A percentile compares a stretch with the other conserved stretches of the same genome.
Conservation (phyloP, 2,797 vertebrate species). For the Acanthopagrus latus region DNA sequence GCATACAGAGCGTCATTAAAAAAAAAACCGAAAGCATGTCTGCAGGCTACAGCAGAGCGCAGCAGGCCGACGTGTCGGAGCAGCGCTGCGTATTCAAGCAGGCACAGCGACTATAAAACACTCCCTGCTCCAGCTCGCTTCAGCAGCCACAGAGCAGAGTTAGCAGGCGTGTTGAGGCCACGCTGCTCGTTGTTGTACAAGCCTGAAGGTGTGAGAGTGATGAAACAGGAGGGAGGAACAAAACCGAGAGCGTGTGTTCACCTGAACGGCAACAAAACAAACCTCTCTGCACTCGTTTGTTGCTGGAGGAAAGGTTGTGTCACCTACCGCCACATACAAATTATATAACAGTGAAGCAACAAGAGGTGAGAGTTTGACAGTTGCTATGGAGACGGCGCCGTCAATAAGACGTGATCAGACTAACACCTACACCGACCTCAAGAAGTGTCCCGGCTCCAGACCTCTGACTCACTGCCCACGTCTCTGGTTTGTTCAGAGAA, state of each 20-base stretch:
- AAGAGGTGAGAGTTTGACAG: background rate
- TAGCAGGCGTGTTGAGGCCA: constrained; percentile 22
- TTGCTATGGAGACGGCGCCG: background rate
- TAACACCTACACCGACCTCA: too few species aligned
- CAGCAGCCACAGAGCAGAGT: constrained; percentile 15
- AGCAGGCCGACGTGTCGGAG: background rate
- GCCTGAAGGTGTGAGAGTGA: constrained; percentile 31
- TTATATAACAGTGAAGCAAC: background rate
- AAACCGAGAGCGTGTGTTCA: background rate
- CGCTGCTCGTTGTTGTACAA: constrained; percentile 16
- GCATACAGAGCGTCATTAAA: constrained; percentile 31
- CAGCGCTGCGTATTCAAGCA: background rate
- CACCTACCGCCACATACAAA: background rate
- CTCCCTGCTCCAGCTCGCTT: constrained; percentile 5
- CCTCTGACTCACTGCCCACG: background rate
- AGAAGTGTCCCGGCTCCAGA: background rate
- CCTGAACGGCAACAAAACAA: background rate
- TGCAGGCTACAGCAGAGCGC: constrained; percentile 21
- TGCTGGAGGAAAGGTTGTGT: background rate
- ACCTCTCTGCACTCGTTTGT: background rate
- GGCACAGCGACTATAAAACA: background rate
- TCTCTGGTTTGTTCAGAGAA: background rate
- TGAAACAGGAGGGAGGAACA: constrained; percentile 24
- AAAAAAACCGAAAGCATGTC: constrained; percentile 12
- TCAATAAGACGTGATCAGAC: background rate